These are phyloP conservation scores for Pristionchus pacificus DNA, from an alignment of 1,140 invertebrate species.

Conservation along the genomic window DNA sequence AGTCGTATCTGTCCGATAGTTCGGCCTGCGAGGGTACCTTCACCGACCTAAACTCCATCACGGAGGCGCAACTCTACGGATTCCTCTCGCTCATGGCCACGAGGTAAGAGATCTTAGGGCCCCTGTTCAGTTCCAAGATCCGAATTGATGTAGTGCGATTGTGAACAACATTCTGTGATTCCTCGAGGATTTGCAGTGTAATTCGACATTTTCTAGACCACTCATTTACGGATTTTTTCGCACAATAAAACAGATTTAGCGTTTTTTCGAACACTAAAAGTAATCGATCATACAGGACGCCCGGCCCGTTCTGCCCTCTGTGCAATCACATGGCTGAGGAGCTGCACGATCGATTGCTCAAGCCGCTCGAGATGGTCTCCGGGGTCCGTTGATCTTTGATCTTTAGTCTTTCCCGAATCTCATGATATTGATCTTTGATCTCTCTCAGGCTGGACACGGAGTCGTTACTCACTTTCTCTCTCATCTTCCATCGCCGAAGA, in stretches of 20 bases:
- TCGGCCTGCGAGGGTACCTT: neutral
- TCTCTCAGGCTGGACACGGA: neutral
- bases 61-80: neutral
- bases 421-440: neutral
- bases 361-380: neutral
- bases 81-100: neutral
- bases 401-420: neutral
- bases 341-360: neutral
- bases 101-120: too few species aligned
- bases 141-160: too few species aligned
- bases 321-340: neutral
- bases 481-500: neutral
- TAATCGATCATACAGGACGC: neutral
- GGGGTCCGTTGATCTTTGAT: neutral
- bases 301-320: neutral
- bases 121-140: too few species aligned
- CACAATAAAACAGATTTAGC: too few species aligned
- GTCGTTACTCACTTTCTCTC: neutral
- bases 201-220: too few species aligned
- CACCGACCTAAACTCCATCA: neutral
- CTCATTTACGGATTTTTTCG: too few species aligned
- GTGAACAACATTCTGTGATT: too few species aligned
- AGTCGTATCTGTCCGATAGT: neutral
- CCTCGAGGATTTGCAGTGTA: too few species aligned
- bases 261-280: too few species aligned